Evolutionary conservation across 2,797 vertebrate genomes (phyloP).

Genomic region (Cuniculus paca): DNA sequence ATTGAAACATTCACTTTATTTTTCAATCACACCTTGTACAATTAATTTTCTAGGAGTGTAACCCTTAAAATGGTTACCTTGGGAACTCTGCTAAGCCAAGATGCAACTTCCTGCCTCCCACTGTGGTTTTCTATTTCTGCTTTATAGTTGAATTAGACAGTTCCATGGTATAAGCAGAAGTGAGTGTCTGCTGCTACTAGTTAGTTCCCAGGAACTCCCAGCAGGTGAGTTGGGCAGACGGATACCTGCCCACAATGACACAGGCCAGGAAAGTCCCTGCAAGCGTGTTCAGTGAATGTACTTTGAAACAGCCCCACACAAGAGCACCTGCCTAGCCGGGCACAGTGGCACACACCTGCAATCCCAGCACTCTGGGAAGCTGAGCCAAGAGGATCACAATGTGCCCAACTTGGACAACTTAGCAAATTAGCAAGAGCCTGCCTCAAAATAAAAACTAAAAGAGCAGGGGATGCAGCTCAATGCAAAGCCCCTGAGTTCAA

Average conservation of each 20-base stretch:
- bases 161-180: not conserved
- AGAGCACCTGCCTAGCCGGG: not conserved
- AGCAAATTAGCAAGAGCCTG: not conserved
- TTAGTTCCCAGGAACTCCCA: no score
- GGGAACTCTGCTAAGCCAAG: not conserved
- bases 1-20: not conserved
- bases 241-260: not conserved
- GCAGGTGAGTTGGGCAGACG: not conserved
- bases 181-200: not conserved
- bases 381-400: not conserved
- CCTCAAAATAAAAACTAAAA: not conserved
- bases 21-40: not conserved
- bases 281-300: not conserved
- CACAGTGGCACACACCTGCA: not conserved
- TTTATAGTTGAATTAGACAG: not conserved
- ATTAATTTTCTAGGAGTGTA: not conserved
- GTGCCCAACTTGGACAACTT: not conserved
- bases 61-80: not conserved
- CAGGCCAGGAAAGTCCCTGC: not conserved
- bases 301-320: not conserved
- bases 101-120: not conserved
- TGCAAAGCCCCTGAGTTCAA: not conserved
- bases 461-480: not conserved
- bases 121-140: constrained; percentile 9
- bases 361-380: not conserved